Evolutionary conservation across 2,888 invertebrate genomes (phyloP).

Genomic region (Harmothoe impar): DNA sequence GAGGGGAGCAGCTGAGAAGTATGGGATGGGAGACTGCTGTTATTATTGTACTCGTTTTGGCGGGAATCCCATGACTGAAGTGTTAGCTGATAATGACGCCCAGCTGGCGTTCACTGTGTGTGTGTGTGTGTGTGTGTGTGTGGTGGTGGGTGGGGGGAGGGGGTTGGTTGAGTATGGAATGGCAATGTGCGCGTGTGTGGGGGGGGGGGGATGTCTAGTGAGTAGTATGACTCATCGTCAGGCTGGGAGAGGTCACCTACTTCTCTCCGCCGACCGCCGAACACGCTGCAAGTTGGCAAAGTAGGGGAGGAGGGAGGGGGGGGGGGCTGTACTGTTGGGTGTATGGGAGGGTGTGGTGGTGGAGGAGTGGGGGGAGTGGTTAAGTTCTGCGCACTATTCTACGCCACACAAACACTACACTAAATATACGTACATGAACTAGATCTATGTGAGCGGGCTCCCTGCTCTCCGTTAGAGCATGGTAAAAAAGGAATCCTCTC

Average conservation of each 20-base stretch:
- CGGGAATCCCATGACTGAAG: slow-evolving; percentile 9
- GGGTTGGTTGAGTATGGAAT: background rate
- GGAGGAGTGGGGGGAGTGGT: background rate
- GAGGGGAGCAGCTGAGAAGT: no score
- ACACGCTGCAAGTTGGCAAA: background rate
- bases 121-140: background rate
- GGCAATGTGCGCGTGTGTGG: background rate
- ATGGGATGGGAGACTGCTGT: background rate
- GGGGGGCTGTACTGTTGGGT: background rate
- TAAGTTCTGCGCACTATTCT: no score
- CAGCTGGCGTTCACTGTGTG: background rate
- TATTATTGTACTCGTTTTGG: slow-evolving; percentile 16
- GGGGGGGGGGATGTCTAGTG: slow-evolving; percentile 11
- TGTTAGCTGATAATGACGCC: slow-evolving; percentile 23
- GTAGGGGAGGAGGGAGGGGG: background rate
- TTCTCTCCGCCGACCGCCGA: background rate
- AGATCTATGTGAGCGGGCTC: no score
- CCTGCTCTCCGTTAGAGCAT: no score
- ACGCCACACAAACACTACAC: no score
- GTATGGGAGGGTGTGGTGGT: background rate
- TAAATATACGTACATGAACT: no score
- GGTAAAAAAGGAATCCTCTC: no score
- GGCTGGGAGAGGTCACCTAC: slow-evolving; percentile 10
- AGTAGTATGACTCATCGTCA: slow-evolving; percentile 18
- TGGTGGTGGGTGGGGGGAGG: background rate